Base-by-base conservation (phyloP, 2,888 invertebrate genomes). In the Chirona hameri region DNA sequence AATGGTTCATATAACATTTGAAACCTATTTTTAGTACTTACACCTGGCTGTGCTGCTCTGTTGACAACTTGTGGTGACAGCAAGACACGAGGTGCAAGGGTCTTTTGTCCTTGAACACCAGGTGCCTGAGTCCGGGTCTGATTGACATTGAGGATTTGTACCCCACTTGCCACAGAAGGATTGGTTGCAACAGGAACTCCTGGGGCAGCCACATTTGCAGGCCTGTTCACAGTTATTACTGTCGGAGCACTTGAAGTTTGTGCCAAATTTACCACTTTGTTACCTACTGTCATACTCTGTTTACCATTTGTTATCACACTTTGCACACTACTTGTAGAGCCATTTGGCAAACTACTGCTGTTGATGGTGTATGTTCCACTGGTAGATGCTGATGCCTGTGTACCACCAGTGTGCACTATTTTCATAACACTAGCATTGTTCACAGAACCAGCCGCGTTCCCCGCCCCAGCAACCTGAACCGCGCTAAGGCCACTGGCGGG, bases 31-130 rank as follows among this genome's bases (percentile, higher is more conserved):
- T 27, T 27, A 65, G 65, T 52, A 57, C 48, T 60, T 52, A 27
- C 60, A 12, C 82, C 46, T 48, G 84, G 84, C 72, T 82, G 72
- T 21, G 39, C 57, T 31, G 57, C 57, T 24, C 81, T 29, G 24
- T 57, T 81, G 24, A 55, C 31, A 27, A 72, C 72, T 72, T 72
- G 72, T 12, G 72, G 72, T 15, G 72, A 72, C 15, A 72, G 72
- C 29, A 72, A 18, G 14, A 72, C 72, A 72, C 72, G 72, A 31
- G 72, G 72, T 2, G 72, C 72, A 29, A 72, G 72, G 10, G 72
- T 72, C 27, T 72, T 72, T 18, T 72, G 72, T 18, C 72, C 72
- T 27, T 72, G 72, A 3, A 72, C 15, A 31, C 72, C 12, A 29
- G 72, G 72, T 72, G 72, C 18, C 31, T 72, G 72, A 31, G 31